Evolutionary conservation across 2,797 vertebrate genomes (phyloP), one percentile per base, ranked within the genome.

Genomic region (Micropoecilia bifurca): DNA sequence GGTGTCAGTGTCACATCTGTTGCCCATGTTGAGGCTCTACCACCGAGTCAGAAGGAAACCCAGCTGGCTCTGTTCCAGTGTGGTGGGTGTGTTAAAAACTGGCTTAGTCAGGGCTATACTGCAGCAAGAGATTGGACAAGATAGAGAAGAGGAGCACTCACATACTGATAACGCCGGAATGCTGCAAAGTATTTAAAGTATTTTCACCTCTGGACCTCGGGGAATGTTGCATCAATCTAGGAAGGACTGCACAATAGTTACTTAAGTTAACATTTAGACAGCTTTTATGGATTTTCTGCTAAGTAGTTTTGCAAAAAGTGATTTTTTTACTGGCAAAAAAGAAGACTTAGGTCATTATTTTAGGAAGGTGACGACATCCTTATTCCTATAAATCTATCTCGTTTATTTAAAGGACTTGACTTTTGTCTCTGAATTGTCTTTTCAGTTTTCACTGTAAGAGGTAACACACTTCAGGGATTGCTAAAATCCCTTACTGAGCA

Each of bases 1-100:
- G 87, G 91, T 91, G 91, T 92, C 90, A 85, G 46, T 90, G 90
- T 93, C 90, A 87, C 83, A 89, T 85, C 81, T 87, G 88, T 90
- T 93, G 86, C 83, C 84, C 80, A 69, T 16, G 84, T 79, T 88
- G 86, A 89, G 79, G 81, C 85, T 80, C 83, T 81, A 88, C 63
- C 80, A 74, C 71, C 13, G 83, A 87, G 81, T 88, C 88, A 89
- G 82, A 91, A 91, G 83, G 90, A 88, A 89, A 86, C 86, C 87
- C 90, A 90, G 85, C 85, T 89, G 93, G 91, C 89, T 80, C 57
- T 0, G 28, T 46, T 86, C 87, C 92, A 92, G 86, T 33, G 59
- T 87, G 86, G 90, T 93, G 90, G 89, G 88, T 87, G 91, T 89
- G 86, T 80, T 83, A 47, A 79, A 89, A 85, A 85, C 77, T 6